Percentiles rank a stretch among this genome's conserved stretches.
Conservation (phyloP, 1,140 invertebrate genomes). For the Periplaneta americana region DNA sequence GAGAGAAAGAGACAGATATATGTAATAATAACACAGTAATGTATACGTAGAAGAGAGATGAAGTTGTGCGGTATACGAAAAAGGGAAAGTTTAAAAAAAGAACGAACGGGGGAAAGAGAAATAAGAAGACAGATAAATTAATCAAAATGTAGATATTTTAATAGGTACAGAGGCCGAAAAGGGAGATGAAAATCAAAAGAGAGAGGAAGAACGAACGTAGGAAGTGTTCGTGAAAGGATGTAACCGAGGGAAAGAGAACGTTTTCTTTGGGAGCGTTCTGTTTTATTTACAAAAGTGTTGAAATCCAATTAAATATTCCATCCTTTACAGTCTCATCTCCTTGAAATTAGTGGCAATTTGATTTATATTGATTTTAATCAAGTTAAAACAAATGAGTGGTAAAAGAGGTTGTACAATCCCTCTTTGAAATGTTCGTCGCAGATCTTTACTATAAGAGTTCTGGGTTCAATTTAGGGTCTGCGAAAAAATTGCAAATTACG, state of each 20-base stretch:
- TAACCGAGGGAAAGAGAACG: not conserved
- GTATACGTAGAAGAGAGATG: not conserved
- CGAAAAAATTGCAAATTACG: no score
- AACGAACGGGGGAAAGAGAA: not conserved
- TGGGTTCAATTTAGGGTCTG: no score
- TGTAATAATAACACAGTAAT: not conserved
- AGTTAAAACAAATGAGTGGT: no score
- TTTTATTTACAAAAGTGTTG: not conserved
- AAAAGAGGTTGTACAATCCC: no score
- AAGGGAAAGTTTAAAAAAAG: no score
- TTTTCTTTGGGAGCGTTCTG: not conserved
- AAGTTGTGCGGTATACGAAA: not conserved
- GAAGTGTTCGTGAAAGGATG: not conserved
- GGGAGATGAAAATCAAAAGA: not conserved
- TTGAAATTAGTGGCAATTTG: no score
- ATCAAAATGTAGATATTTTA: not conserved
- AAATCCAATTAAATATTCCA: not conserved
- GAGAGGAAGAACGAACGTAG: not conserved
- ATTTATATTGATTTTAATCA: no score
- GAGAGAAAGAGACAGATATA: not conserved
- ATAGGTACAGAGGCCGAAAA: not conserved
- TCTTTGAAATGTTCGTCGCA: no score
- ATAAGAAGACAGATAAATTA: not conserved
- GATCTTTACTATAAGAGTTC: no score
- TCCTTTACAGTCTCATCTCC: no score